phyloP scores from a whole-genome alignment of 2,888 invertebrate species.

The Bursaphelenchus okinawaensis region DNA sequence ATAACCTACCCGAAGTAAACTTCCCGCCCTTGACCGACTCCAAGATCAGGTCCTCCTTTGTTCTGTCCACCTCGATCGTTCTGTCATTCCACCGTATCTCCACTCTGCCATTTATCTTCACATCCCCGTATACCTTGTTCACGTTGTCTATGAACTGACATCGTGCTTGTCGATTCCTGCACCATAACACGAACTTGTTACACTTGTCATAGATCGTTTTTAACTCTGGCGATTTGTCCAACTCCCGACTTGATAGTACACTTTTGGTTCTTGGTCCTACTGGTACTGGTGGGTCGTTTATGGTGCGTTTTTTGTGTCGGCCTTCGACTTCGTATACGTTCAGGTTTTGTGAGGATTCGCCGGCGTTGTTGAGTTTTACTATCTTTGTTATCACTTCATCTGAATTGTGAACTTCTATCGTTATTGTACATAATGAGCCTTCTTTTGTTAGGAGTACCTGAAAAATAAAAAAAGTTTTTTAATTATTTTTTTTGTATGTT shows the following conservation, averaged over 20 bases:
- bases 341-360: neutral
- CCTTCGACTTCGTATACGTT: neutral
- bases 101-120: neutral
- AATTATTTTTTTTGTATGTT: no score
- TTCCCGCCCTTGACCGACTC: neutral
- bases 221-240: neutral
- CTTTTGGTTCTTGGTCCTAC: neutral
- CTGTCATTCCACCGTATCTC: neutral
- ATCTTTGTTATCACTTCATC: neutral
- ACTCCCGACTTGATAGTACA: neutral
- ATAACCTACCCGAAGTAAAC: neutral
- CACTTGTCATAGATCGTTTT: neutral
- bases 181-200: neutral
- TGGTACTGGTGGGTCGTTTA: neutral
- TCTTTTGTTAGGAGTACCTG: neutral
- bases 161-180: neutral
- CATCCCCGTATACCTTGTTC: neutral
- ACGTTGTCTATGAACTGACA: neutral
- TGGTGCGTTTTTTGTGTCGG: neutral
- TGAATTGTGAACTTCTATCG: neutral
- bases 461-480: no score
- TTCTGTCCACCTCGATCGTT: neutral
- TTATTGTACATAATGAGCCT: neutral
- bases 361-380: neutral
- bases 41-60: neutral